A percentile compares a stretch with the other conserved stretches of the same genome.
These are phyloP conservation scores for Cebidichthys violaceus DNA, from an alignment of 2,113 vertebrate genomes.

Conservation along the genomic window DNA sequence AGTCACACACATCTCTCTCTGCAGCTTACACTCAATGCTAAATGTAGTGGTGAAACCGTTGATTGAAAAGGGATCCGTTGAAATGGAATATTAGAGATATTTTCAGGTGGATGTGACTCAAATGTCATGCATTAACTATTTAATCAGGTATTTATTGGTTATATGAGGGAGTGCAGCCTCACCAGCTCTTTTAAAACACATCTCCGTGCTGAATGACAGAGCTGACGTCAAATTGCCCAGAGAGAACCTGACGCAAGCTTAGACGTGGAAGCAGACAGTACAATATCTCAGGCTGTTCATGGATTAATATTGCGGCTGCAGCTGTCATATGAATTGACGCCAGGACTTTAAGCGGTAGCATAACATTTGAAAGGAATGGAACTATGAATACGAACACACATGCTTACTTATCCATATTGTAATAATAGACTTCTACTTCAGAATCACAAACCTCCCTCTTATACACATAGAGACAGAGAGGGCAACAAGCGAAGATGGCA, in stretches of 20 bases:
- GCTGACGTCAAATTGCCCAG: conserved; percentile 24
- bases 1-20: conserved; percentile 15
- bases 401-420: background rate
- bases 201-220: background rate
- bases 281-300: conserved; percentile 25
- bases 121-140: background rate
- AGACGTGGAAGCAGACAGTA: conserved; percentile 18
- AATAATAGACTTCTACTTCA: background rate
- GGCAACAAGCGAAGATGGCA: conserved; percentile 10
- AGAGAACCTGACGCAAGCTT: conserved; percentile 5
- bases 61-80: background rate
- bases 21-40: background rate
- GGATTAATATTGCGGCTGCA: conserved; percentile 13
- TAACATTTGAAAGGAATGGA: conserved; percentile 37
- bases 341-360: conserved; percentile 23
- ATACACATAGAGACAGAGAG: background rate
- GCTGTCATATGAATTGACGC: conserved; percentile 43
- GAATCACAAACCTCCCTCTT: background rate
- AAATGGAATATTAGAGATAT: background rate
- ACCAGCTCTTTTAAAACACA: conserved; percentile 2
- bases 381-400: conserved; percentile 32
- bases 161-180: background rate
- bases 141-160: conserved; percentile 1
- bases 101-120: conserved; percentile 1
- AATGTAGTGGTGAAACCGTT: background rate